These are phyloP conservation scores for Rhopalosiphum nymphaeae DNA, from an alignment of 2,888 invertebrate species.

Conservation along the genomic window DNA sequence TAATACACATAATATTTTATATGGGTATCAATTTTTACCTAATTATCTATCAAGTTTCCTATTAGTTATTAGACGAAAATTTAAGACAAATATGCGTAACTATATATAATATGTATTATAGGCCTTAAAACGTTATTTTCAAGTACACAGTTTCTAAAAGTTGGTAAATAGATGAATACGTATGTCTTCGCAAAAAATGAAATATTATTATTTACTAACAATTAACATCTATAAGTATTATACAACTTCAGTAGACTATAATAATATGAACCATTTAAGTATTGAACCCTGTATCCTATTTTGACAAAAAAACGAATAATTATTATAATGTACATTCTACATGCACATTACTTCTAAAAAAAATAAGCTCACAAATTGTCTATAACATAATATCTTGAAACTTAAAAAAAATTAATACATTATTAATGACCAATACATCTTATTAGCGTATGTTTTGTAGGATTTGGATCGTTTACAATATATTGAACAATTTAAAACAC, in stretches of 20 bases:
- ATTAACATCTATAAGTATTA: not conserved
- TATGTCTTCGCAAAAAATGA: not conserved
- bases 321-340: not conserved
- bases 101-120: not conserved
- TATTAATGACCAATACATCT: not conserved
- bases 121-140: not conserved
- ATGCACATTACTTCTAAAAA: not conserved
- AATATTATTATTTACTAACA: not conserved
- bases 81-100: not conserved
- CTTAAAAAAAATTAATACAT: not conserved
- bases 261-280: not conserved
- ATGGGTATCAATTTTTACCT: not conserved
- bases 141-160: not conserved
- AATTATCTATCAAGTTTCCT: not conserved
- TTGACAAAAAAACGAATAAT: not conserved
- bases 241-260: not conserved
- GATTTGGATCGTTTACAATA: not conserved
- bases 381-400: not conserved
- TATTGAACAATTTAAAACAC: not conserved
- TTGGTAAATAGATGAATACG: not conserved
- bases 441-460: not conserved
- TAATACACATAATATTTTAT: not conserved
- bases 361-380: not conserved
- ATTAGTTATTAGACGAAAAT: not conserved
- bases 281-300: not conserved